Base-by-base conservation (phyloP, 2,797 vertebrate species). In the Myiotriccus ornatus region DNA sequence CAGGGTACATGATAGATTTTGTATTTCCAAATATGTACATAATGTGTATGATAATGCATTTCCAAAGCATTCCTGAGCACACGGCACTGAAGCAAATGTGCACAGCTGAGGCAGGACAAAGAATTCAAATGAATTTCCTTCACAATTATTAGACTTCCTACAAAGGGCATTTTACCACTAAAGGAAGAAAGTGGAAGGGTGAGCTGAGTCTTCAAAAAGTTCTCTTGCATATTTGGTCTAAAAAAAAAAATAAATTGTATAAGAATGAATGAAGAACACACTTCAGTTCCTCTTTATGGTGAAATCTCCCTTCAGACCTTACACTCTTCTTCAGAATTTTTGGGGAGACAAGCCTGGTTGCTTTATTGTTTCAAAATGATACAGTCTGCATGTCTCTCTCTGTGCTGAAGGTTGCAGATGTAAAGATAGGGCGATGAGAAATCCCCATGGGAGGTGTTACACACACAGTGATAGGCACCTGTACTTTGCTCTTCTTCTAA, bases 391-490 rank as follows among this genome's bases (percentile, higher is more conserved):
- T 59, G 46, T 53, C 86, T 90, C 8, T n/a, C 50, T 89, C 37
- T 56, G 63, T 75, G 83, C 87, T 88, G 76, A 81, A 46, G 67
- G 59, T 87, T 96, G 85, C 77, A 74, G 89, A 84, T 90, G 30
- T 39, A 43, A 67, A 79, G 87, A 79, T 88, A 90, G 22, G 60
- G 52, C 18, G 10, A 17, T 60, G 83, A 91, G 77, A 93, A 94
- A 63, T 79, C 47, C 74, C 21, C 0, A 30, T 88, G 87, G 87
- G 95, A 89, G 95, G 60, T 74, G 56, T 89, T 84, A 53, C 24
- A 27, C 18, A 44, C 43, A 16, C 55, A 64, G 50, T 7, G 71
- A 73, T 84, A 90, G 67, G 41, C 6, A 6, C 63, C 14, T 74
- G 80, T 49, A 89, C 85, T 97, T 88, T 43, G 83, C 82, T 86